Conservation (phyloP, 2,113 vertebrate genomes). For the Campylomormyrus tamandua region DNA sequence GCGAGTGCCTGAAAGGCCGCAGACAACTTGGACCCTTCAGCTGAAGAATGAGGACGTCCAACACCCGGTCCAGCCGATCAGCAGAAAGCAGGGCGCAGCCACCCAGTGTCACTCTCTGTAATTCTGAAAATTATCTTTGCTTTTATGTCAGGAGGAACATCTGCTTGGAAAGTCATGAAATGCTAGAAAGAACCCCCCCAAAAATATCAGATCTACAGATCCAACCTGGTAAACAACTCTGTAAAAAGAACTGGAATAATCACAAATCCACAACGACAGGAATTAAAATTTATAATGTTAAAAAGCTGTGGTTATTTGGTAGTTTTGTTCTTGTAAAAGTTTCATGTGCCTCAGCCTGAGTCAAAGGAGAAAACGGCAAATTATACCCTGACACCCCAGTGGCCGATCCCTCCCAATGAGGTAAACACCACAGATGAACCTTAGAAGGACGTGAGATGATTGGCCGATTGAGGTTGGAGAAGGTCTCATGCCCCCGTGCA, state of each 20-base stretch:
- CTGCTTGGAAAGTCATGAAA: conserved; percentile 15
- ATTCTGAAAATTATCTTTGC: not conserved
- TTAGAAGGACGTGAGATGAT: conserved; percentile 19
- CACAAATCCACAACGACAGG: not conserved
- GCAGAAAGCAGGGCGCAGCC: not conserved
- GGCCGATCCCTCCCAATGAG: conserved; percentile 30
- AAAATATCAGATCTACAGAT: conserved; percentile 33
- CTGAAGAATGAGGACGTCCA: not conserved
- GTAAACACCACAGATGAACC: conserved; percentile 28
- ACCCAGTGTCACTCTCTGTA: not conserved
- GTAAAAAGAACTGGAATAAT: conserved; percentile 23
- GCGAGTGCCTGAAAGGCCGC: not conserved
- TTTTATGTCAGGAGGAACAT: conserved; percentile 35
- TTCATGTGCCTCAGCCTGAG: conserved; percentile 29
- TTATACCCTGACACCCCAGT: conserved; percentile 23
- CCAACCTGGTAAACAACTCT: conserved; percentile 36
- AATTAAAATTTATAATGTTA: not conserved
- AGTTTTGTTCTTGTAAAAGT: conserved; percentile 37
- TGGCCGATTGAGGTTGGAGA: conserved; percentile 18
- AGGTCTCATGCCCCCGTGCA: not conserved
- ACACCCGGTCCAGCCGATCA: conserved; percentile 19
- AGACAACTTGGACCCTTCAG: not conserved
- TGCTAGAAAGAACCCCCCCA: conserved; percentile 22
- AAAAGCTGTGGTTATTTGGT: conserved; percentile 10
- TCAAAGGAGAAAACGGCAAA: conserved; percentile 33